Percentiles rank a stretch among this genome's conserved stretches.
Evolutionary conservation across 2,113 vertebrate genomes (phyloP).

Genomic region (Ceyx cyanopectus): DNA sequence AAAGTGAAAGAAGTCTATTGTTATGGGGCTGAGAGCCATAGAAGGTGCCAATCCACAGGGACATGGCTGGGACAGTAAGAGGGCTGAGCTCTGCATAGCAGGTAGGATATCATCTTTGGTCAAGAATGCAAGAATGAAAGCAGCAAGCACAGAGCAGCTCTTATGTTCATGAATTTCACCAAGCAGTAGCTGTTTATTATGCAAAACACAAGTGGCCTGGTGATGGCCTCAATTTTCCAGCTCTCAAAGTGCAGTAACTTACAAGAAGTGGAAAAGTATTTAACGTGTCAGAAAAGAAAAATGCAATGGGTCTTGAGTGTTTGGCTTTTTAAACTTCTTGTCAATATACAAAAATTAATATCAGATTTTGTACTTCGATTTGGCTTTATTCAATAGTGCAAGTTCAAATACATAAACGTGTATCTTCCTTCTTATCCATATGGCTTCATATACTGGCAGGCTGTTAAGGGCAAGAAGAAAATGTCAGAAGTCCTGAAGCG

Average conservation of each 20-base stretch:
- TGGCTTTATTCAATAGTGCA: neutral
- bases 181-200: neutral
- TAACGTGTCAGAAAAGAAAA: neutral
- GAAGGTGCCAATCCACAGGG: rapidly evolving
- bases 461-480: neutral
- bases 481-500: neutral
- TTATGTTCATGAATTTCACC: neutral
- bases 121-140: neutral
- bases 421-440: neutral
- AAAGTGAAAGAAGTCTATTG: neutral
- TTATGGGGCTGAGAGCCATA: neutral
- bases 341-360: neutral
- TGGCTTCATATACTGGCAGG: neutral
- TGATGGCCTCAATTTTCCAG: neutral
- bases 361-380: neutral
- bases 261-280: neutral
- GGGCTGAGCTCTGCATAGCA: neutral
- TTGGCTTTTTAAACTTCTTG: neutral
- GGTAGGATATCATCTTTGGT: neutral
- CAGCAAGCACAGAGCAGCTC: neutral
- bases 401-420: neutral
- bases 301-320: neutral
- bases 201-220: neutral
- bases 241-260: rapidly evolving
- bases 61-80: rapidly evolving